Base-by-base conservation (phyloP, 1,140 invertebrate genomes). In the Portunus trituberculatus region DNA sequence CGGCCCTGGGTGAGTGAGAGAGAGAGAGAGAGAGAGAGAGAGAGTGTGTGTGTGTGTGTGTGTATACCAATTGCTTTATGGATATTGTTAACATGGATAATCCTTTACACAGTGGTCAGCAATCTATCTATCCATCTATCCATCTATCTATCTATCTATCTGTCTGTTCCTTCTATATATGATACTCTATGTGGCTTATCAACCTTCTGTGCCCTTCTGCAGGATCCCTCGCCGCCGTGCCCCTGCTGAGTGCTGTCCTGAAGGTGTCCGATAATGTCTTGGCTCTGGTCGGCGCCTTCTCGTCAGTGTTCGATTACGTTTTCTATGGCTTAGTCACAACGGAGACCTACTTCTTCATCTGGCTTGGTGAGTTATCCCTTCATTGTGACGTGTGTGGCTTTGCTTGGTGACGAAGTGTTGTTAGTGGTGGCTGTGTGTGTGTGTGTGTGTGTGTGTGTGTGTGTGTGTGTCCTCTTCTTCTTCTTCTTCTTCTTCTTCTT, bases 271-370 rank as follows among this genome's bases (percentile, higher is more conserved):
- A 96, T 86, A 96, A 95, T 87, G 86, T 90, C 10, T 87, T 96
- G 67, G 96, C 96, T 0, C 92, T 96, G 96, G 94, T 96, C 31
- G 96, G 96, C 7, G 89, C 96, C 4, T 82, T 96, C 83, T 95
- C 95, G 32, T 95, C 95, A 1, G 95, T 96, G 39, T 92, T 96
- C 46, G 96, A 96, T 93, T 96, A 96, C 91, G 93, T 96, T 20
- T 87, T 96, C 25, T 96, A 96, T 86, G 96, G 96, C 32, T 86
- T 96, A 8, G 96, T 96, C 14, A 93, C 91, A 25, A 59, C 76
- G 0, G 84, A 91, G 4, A 95, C 96, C 12, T 48, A 84, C 29
- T 96, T 93, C 96, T 95, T 96, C 86, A 96, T 96, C 82, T 96
- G 96, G 96, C 95, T 96, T 0, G 96, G 96, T 96, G 39, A 93